phyloP scores from a whole-genome alignment of 2,113 vertebrate genomes.

The Pristiophorus japonicus region DNA sequence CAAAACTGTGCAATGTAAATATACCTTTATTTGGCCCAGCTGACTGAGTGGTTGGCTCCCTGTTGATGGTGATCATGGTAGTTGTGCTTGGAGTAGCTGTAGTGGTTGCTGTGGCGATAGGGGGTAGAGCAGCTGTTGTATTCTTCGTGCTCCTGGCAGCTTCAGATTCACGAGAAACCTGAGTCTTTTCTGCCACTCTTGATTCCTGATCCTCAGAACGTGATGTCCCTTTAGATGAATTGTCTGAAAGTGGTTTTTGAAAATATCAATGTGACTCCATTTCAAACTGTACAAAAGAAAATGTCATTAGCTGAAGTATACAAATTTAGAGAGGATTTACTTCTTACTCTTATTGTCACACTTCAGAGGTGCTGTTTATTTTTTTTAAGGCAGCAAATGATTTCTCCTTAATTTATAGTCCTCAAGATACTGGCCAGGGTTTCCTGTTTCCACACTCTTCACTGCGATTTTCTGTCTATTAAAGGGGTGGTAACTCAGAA shows the following conservation, averaged over 20 bases:
- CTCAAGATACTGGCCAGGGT: background rate
- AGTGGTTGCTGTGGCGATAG: background rate
- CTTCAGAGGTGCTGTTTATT: background rate
- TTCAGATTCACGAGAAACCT: constrained; percentile 39
- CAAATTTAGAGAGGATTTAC: background rate
- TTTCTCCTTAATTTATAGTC: background rate
- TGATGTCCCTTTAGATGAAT: constrained; percentile 48
- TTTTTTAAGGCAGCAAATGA: background rate
- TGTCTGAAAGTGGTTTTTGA: constrained; percentile 56
- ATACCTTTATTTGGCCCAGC: background rate
- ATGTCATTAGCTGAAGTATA: background rate
- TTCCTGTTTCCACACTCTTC: background rate
- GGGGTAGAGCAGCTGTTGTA: background rate
- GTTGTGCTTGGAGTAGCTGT: constrained; percentile 23
- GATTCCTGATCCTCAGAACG: constrained; percentile 54
- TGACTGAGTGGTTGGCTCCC: constrained; percentile 35
- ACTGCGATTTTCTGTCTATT: background rate
- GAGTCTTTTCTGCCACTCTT: constrained; percentile 50
- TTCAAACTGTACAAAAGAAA: background rate
- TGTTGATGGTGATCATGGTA: constrained; percentile 42
- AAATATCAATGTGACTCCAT: background rate
- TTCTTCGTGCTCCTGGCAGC: constrained; percentile 40
- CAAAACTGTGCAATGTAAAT: background rate
- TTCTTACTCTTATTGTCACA: background rate
- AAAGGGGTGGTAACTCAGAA: background rate